Percentiles rank a stretch among this genome's conserved stretches.
Conservation (phyloP, 2,113 vertebrate genomes). For the Leptocoma aspasia region DNA sequence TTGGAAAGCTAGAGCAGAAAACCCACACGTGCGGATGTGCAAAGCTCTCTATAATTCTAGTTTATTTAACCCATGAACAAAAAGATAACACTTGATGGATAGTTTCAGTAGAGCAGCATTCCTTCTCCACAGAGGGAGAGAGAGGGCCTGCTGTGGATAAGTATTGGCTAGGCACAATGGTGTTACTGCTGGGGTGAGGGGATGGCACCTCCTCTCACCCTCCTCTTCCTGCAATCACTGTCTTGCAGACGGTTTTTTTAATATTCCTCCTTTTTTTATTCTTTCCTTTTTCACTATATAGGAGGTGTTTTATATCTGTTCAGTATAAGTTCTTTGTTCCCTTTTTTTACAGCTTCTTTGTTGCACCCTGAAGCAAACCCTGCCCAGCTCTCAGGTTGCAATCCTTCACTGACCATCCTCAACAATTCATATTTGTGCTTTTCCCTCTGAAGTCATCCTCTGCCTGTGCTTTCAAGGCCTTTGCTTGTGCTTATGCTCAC, state of each 20-base stretch:
- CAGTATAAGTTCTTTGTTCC: not conserved
- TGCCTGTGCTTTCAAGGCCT: not conserved
- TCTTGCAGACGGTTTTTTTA: not conserved
- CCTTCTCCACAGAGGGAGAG: not conserved
- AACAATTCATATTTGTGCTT: not conserved
- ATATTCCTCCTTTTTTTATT: not conserved
- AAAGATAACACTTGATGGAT: not conserved
- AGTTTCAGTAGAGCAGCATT: not conserved
- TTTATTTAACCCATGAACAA: not conserved
- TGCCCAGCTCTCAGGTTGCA: not conserved
- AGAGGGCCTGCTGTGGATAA: not conserved
- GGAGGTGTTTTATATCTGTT: not conserved
- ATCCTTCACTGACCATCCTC: not conserved
- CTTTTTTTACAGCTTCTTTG: not conserved
- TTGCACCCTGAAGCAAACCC: not conserved
- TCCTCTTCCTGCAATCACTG: not conserved
- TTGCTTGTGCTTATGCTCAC: not conserved
- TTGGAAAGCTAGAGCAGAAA: not conserved
- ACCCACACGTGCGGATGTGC: rapidly evolving
- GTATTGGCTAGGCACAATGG: rapidly evolving
- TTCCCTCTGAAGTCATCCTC: not conserved
- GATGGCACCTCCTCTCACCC: not conserved
- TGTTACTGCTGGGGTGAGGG: not conserved
- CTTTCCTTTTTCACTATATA: not conserved
- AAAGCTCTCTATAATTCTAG: not conserved